These are phyloP conservation scores for Acanthopagrus latus DNA, from an alignment of 2,797 vertebrate species.

Conservation along the genomic window DNA sequence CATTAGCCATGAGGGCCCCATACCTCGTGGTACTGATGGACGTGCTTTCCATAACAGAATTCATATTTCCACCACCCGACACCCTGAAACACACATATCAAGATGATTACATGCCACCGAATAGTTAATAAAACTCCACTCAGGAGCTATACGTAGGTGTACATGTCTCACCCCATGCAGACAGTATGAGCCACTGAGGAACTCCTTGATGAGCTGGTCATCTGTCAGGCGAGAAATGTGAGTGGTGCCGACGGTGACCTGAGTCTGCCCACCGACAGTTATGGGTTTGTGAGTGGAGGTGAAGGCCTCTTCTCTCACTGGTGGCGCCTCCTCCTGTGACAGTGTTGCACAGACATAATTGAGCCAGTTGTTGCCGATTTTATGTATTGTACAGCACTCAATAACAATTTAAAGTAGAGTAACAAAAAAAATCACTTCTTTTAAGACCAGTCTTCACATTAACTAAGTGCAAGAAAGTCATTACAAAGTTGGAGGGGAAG, in stretches of 20 bases:
- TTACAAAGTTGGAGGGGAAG: no score
- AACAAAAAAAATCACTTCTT: no score
- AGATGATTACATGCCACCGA: neutral
- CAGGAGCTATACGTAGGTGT: neutral
- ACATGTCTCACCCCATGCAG: constrained; percentile 93
- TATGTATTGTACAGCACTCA: no score
- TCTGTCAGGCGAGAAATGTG: constrained; percentile 98
- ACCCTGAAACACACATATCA: constrained; percentile 84
- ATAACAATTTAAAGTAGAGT: no score
- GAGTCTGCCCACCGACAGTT: constrained; percentile 89
- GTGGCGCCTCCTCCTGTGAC: constrained; percentile 87
- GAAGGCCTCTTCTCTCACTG: constrained; percentile 92
- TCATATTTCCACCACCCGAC: constrained; percentile 99
- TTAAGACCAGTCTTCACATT: no score
- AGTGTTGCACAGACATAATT: neutral
- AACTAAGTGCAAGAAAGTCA: no score
- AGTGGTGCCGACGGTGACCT: constrained; percentile 94
- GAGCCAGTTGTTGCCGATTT: neutral
- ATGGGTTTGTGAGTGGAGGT: constrained; percentile 94
- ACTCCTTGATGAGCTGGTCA: constrained; percentile 97
- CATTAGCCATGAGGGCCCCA: neutral
- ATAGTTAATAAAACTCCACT: neutral
- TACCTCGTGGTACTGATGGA: constrained; percentile 99
- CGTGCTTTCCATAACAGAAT: constrained; percentile 97
- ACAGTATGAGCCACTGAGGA: constrained; percentile 97